Evolutionary conservation across 2,113 vertebrate genomes (phyloP), one percentile per base, ranked within the genome.

Genomic region (Lophochroa leadbeateri): DNA sequence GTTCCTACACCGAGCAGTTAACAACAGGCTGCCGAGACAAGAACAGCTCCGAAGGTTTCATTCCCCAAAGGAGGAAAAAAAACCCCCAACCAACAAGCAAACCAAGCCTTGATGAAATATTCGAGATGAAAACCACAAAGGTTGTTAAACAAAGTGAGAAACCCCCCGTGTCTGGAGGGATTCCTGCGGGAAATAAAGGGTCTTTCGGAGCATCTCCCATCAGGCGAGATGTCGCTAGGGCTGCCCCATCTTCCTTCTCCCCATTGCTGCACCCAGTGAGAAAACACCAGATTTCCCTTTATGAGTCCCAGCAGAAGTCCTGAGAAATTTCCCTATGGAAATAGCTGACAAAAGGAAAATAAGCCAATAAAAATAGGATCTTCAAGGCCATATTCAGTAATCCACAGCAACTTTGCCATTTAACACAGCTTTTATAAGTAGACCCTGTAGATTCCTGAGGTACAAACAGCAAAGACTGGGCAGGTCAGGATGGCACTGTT

Each of bases 21-120:
- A 92, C 49, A 93, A 69, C 7, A 63, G 23, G 57, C 74, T 92
- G 82, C n/a, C 37, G 33, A 90, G 64, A 35, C 75, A 77, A 94
- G 94, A 96, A 80, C 53, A 85, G 33, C 71, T 64, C 79, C 9
- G 0, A 95, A 88, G 80, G 95, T 82, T 87, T 82, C 81, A 20
- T 63, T 53, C 67, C 80, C 76, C 37, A 49, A 57, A 70, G 35
- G 47, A 7, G 6, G 11, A 46, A 19, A 46, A 47, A 47, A 10
- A 3, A 37, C 3, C 17, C 63, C 58, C 24, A 61, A 43, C 11
- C 47, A 27, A n/a, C 29, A 60, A 55, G n/a, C 68, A 91, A 89
- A 46, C 68, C 87, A 68, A 28, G 25, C 75, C 70, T 37, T 9
- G 43, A 71, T 88, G 90, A 88, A 96, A 93, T 44, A 75, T 35